Conservation (phyloP, 2,888 invertebrate genomes). For the Tipula lateralis region DNA sequence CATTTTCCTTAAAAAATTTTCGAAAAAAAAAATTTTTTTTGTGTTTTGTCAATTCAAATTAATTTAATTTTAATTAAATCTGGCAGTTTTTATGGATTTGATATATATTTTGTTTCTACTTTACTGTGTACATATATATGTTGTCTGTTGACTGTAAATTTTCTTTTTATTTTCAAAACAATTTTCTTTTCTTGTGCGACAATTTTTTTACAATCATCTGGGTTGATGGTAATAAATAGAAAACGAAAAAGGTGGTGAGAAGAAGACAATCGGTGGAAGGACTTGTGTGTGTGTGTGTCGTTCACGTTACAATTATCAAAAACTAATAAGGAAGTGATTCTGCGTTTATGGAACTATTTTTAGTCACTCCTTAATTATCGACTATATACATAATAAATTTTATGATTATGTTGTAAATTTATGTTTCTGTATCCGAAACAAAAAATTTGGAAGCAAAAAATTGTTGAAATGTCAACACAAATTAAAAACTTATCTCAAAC, state of each 20-base stretch:
- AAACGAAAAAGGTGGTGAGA: not conserved
- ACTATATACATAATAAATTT: not conserved
- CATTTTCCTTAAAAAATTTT: not conserved
- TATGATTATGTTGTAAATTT: not conserved
- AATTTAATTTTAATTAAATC: not conserved
- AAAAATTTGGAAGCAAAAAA: not conserved
- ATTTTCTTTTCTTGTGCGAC: not conserved
- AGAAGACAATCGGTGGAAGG: not conserved
- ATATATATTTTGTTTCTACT: not conserved
- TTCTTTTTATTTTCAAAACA: not conserved
- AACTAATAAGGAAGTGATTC: not conserved
- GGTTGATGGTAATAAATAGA: not conserved
- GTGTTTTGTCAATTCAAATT: slow-evolving; percentile 14
- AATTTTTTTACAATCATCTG: not conserved
- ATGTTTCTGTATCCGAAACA: not conserved
- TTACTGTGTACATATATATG: not conserved
- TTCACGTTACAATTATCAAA: not conserved
- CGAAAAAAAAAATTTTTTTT: not conserved
- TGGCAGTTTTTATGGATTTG: slow-evolving; percentile 24
- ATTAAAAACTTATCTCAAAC: not conserved
- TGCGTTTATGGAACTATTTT: not conserved
- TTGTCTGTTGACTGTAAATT: slow-evolving; percentile 9
- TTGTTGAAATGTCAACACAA: not conserved
- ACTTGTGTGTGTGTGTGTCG: not conserved
- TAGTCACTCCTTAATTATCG: not conserved